phyloP scores from a whole-genome alignment of 2,113 vertebrate species.

The Trematocara zebra region DNA sequence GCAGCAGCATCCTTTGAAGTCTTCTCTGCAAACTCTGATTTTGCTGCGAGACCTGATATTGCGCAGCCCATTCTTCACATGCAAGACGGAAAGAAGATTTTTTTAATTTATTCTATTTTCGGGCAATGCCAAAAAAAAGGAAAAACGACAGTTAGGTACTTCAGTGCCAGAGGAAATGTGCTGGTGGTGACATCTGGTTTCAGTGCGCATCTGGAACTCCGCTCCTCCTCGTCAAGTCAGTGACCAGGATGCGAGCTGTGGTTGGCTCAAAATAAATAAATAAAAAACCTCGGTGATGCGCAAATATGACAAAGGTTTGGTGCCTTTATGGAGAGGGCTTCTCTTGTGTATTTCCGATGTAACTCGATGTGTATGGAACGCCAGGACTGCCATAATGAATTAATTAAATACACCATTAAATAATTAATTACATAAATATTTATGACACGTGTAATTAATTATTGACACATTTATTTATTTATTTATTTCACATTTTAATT shows the following conservation, averaged over 20 bases:
- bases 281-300: fast-evolving
- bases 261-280: conserved; percentile 7
- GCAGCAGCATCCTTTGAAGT: conserved; percentile 26
- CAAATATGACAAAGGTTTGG: fast-evolving
- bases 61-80: conserved; percentile 73
- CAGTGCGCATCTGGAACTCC: not conserved
- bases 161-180: not conserved
- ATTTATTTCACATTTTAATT: too few species aligned
- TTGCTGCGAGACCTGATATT: conserved; percentile 67
- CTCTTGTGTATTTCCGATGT: not conserved
- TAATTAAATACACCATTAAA: too few species aligned
- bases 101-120: not conserved
- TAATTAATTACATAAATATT: too few species aligned
- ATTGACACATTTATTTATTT: too few species aligned
- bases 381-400: too few species aligned
- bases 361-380: fast-evolving
- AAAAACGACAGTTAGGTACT: not conserved
- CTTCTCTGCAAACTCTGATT: conserved; percentile 39
- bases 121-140: fast-evolving
- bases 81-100: not conserved
- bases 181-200: not conserved
- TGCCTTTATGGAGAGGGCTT: not conserved
- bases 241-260: not conserved
- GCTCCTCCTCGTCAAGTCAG: not conserved
- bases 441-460: too few species aligned